Evolutionary conservation across 1,140 invertebrate genomes (phyloP).

Genomic region (Drosophila orena): DNA sequence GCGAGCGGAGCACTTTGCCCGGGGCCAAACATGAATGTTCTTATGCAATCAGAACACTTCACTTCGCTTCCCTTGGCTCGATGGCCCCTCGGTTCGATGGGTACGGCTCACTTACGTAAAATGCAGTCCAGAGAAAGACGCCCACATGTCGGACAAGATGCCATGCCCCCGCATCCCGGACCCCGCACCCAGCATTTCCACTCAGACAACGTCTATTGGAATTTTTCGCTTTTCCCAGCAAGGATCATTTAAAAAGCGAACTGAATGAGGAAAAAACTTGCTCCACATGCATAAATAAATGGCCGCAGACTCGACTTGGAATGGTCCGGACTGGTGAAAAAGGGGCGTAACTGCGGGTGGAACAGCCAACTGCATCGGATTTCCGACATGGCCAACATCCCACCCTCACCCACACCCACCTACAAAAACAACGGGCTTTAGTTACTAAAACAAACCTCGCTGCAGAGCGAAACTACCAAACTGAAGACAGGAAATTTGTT

Average conservation of each 20-base stretch:
- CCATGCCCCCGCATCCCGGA: not conserved
- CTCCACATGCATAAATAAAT: conserved; percentile 62
- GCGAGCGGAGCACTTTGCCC: conserved; percentile 28
- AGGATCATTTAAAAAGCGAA: conserved; percentile 54
- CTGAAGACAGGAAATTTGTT: conserved; percentile 60
- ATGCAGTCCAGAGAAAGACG: conserved; percentile 36
- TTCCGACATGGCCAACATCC: conserved; percentile 29
- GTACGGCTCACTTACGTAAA: conserved; percentile 44
- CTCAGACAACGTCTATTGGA: conserved; percentile 36
- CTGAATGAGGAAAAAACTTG: conserved; percentile 28
- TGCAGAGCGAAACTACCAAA: conserved; percentile 3
- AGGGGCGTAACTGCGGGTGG: conserved; percentile 10
- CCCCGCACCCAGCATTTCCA: not conserved
- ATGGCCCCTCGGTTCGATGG: conserved; percentile 10
- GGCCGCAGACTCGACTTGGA: conserved; percentile 55
- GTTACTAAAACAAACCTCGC: conserved; percentile 37
- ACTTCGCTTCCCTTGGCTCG: conserved; percentile 36
- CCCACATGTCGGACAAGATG: conserved; percentile 39
- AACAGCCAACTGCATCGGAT: conserved; percentile 39
- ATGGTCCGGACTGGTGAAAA: conserved; percentile 16
- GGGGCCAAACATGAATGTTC: conserved; percentile 29
- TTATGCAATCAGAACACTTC: conserved; percentile 56
- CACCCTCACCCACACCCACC: too few relatives aligned
- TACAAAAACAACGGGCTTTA: conserved; percentile 17
- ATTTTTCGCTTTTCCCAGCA: conserved; percentile 9